Evolutionary conservation across 1,140 invertebrate genomes (phyloP), one percentile per base, ranked within the genome.

Genomic region (Drosophila leontia): DNA sequence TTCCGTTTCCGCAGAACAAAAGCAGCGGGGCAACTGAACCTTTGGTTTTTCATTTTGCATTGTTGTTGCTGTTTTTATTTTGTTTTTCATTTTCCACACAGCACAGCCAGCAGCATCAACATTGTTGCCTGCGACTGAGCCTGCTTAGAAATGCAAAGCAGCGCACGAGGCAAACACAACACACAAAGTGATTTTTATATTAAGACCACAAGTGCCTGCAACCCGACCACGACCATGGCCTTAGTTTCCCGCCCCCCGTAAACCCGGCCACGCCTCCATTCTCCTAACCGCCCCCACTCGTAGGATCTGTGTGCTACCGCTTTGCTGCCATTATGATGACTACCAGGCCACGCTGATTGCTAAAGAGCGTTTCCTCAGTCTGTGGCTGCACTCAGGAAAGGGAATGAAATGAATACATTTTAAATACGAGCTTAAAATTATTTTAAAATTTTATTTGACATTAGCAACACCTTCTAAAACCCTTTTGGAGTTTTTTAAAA

Each of bases 101-200:
- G 50, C 65, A 75, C 65, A 75, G 53, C 77, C 67, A 69, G 50
- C 65, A 75, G 53, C 77, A 70, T 45, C 85, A 88, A 90, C 85
- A 90, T 77, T 90, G 85, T 90, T 72, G 81, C 35, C 59, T 74
- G 84, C 39, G 32, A 56, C 47, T 58, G 63, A 44, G 61, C 56
- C 72, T 90, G 85, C 71, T 90, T 90, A 90, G 85, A 90, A 90
- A 90, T 90, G 85, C 85, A 90, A 90, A 90, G 81, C 85, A 90
- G 85, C 78, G 58, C 68, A 65, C 83, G 80, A 67, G 77, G 80
- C 80, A 87, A 88, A 88, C 84, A 78, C 84, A 87, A 88, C 84
- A 88, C 85, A 90, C 85, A 90, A 90, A 90, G 85, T 90, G 85
- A 90, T 90, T 90, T 90, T 90, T 90, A 90, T 90, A 90, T 90